Conservation (phyloP, 2,888 invertebrate species). For the Serrognathus titanus region DNA sequence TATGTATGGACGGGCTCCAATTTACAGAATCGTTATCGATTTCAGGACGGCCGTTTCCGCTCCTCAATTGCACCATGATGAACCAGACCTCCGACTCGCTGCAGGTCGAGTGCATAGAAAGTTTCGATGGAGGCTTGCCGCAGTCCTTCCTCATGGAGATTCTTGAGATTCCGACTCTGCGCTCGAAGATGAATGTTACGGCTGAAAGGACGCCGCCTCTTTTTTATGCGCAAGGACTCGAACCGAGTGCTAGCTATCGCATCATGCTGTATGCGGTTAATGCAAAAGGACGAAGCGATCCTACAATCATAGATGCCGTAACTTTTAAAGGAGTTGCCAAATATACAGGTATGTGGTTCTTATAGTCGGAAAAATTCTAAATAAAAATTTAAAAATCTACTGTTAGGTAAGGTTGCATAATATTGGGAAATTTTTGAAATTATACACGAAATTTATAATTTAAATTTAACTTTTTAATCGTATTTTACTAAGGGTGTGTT, state of each 20-base stretch:
- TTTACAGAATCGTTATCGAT: constrained; percentile 15
- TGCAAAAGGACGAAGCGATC: constrained; percentile 82
- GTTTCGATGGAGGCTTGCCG: constrained; percentile 83
- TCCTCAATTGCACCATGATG: constrained; percentile 83
- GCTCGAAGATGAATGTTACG: constrained; percentile 60
- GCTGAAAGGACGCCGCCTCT: constrained; percentile 58
- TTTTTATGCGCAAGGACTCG: constrained; percentile 66
- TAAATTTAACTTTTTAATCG: too few species aligned
- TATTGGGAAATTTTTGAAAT: too few species aligned
- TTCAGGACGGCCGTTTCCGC: constrained; percentile 81
- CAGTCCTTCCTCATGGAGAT: constrained; percentile 83
- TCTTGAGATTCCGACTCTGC: constrained; percentile 66
- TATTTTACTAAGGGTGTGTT: too few species aligned
- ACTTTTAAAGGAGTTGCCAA: constrained; percentile 84
- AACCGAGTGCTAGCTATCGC: constrained; percentile 73
- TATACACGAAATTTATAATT: too few species aligned
- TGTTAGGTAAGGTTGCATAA: too few species aligned
- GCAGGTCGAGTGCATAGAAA: constrained; percentile 82
- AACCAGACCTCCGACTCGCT: constrained; percentile 84
- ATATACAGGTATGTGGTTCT: constrained; percentile 65
- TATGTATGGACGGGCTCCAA: too few species aligned
- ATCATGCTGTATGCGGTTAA: constrained; percentile 83
- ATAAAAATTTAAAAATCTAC: too few species aligned
- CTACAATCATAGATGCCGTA: constrained; percentile 77
- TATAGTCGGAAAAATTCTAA: too few species aligned